Evolutionary conservation across 2,797 vertebrate genomes (phyloP).

Genomic region (Chaetodon trifasciatus): DNA sequence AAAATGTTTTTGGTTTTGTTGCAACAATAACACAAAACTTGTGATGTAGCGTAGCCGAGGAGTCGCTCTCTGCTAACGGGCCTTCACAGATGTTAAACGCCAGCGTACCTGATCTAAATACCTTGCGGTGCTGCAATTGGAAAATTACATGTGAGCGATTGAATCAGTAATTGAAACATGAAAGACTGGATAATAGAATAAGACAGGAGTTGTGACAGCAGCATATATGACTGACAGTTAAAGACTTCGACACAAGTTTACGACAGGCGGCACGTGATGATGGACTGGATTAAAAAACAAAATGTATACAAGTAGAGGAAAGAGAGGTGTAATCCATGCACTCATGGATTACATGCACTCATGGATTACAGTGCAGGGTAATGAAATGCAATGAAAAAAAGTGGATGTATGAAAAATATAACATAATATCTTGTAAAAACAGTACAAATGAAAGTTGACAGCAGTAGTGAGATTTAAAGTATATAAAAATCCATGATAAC

Average conservation of each 20-base stretch:
- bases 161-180: neutral
- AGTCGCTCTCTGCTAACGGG: neutral
- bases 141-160: neutral
- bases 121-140: neutral
- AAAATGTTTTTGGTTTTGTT: conserved; percentile 6
- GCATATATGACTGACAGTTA: too few species aligned
- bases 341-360: too few species aligned
- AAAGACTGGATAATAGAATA: neutral
- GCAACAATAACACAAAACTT: conserved; percentile 1
- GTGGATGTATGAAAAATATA: too few species aligned
- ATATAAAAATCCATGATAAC: neutral
- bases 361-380: too few species aligned
- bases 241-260: too few species aligned
- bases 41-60: neutral
- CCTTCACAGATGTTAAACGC: neutral
- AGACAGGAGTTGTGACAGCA: neutral
- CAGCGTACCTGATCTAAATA: neutral
- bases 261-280: too few species aligned
- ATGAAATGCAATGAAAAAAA: too few species aligned
- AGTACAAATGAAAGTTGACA: neutral
- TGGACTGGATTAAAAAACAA: too few species aligned
- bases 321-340: too few species aligned
- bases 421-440: too few species aligned
- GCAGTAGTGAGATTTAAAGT: neutral
- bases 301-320: too few species aligned